These are phyloP conservation scores for Dioctria linearis DNA, from an alignment of 2,888 invertebrate species.

Conservation along the genomic window DNA sequence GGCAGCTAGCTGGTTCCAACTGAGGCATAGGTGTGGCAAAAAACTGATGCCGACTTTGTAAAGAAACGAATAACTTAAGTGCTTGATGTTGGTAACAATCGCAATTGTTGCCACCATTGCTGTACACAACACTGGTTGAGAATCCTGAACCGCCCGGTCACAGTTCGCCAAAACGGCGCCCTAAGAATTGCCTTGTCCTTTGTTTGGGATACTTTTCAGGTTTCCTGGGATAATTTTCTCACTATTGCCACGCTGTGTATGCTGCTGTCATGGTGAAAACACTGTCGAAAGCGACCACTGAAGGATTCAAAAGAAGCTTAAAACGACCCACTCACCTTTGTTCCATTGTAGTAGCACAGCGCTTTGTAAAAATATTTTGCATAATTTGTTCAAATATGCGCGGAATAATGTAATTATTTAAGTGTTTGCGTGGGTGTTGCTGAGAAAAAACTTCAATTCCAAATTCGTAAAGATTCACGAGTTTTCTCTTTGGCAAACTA, in stretches of 20 bases:
- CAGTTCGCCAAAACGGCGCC: constrained; percentile 35
- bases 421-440: constrained; percentile 16
- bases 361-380: constrained; percentile 44
- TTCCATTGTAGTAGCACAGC: constrained; percentile 34
- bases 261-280: not conserved
- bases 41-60: constrained; percentile 35
- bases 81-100: constrained; percentile 46
- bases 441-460: constrained; percentile 32
- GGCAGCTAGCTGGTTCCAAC: too few relatives aligned
- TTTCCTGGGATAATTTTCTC: constrained; percentile 39
- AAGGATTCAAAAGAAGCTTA: constrained; percentile 27
- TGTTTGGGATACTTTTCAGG: constrained; percentile 36
- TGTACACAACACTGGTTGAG: constrained; percentile 2
- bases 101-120: constrained; percentile 31
- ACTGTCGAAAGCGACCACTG: constrained; percentile 1
- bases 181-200: constrained; percentile 38
- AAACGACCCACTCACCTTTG: constrained; percentile 45
- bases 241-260: constrained; percentile 14
- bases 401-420: constrained; percentile 46
- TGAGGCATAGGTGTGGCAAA: not conserved
- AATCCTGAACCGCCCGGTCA: not conserved
- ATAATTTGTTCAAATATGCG: constrained; percentile 48
- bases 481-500: not conserved
- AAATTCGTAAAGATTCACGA: constrained; percentile 15
- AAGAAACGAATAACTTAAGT: constrained; percentile 42